These are phyloP conservation scores for Sebastes vulpes DNA, from an alignment of 2,797 vertebrate species.

Conservation along the genomic window DNA sequence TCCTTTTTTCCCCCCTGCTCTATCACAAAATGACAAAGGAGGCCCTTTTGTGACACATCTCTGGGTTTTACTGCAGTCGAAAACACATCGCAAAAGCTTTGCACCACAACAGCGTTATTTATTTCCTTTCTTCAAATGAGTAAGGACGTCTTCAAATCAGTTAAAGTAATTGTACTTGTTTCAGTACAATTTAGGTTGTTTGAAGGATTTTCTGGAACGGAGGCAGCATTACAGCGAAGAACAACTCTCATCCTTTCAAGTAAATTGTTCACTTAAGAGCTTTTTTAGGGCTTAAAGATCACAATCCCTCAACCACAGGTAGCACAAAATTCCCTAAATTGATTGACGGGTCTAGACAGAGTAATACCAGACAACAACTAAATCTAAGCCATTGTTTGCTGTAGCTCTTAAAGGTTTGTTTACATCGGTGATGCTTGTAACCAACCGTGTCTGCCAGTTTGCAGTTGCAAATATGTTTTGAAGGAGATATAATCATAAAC, in stretches of 20 bases:
- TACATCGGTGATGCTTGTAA: too few species aligned
- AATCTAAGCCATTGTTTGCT: not conserved
- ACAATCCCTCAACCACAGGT: not conserved
- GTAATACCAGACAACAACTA: not conserved
- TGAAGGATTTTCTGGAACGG: slow-evolving; percentile 13
- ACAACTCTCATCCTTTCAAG: not conserved
- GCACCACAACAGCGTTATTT: not conserved
- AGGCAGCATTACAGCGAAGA: not conserved
- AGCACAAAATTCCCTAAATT: not conserved
- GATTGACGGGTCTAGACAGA: not conserved
- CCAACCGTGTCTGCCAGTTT: too few species aligned
- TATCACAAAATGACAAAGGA: slow-evolving; percentile 54
- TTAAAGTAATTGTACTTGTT: slow-evolving; percentile 11
- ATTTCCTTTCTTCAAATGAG: not conserved
- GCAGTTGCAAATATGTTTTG: too few species aligned
- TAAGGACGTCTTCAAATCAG: slow-evolving; percentile 2
- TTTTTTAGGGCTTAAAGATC: not conserved
- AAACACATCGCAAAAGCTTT: slow-evolving; percentile 1
- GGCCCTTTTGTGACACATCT: slow-evolving; percentile 40
- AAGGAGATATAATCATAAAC: too few species aligned
- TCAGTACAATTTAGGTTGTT: slow-evolving; percentile 19
- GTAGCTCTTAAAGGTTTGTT: too few species aligned
- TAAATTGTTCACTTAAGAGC: slow-evolving; percentile 13
- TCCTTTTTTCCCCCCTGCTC: slow-evolving; percentile 43
- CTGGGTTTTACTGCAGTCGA: slow-evolving; percentile 17